Conservation (phyloP, 1,140 invertebrate species). For the Bilobella aurantiaca region DNA sequence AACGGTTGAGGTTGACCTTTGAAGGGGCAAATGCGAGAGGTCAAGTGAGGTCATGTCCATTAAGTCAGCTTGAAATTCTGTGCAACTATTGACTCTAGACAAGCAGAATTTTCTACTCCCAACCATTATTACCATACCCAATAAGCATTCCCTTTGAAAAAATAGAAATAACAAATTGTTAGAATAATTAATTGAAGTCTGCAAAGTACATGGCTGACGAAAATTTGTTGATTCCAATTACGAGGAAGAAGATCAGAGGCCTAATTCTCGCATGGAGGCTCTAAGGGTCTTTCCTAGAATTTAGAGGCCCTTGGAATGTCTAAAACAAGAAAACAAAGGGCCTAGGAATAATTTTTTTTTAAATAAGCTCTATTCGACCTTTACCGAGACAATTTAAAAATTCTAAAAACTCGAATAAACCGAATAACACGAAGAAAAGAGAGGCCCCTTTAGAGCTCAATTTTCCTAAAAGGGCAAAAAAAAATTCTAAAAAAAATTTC, state of each 20-base stretch:
- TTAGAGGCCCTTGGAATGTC: conserved; percentile 41
- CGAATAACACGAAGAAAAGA: conserved; percentile 45
- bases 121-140: too few species aligned
- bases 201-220: conserved; percentile 60
- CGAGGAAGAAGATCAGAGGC: conserved; percentile 33
- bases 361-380: conserved; percentile 36
- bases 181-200: conserved; percentile 39
- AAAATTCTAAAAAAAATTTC: too few species aligned
- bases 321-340: background rate
- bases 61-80: too few species aligned
- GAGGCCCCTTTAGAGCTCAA: conserved; percentile 26
- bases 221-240: conserved; percentile 56
- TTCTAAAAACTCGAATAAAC: conserved; percentile 46
- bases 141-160: too few species aligned
- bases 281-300: conserved; percentile 50
- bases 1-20: too few species aligned
- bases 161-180: too few species aligned
- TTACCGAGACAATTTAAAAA: conserved; percentile 45
- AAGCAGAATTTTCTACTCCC: too few species aligned
- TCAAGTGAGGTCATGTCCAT: too few species aligned
- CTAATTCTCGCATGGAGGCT: conserved; percentile 44
- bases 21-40: too few species aligned
- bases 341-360: background rate
- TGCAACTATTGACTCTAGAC: too few species aligned
- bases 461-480: background rate